These are phyloP conservation scores for Rhagium mordax DNA, from an alignment of 2,888 invertebrate species.

Conservation along the genomic window DNA sequence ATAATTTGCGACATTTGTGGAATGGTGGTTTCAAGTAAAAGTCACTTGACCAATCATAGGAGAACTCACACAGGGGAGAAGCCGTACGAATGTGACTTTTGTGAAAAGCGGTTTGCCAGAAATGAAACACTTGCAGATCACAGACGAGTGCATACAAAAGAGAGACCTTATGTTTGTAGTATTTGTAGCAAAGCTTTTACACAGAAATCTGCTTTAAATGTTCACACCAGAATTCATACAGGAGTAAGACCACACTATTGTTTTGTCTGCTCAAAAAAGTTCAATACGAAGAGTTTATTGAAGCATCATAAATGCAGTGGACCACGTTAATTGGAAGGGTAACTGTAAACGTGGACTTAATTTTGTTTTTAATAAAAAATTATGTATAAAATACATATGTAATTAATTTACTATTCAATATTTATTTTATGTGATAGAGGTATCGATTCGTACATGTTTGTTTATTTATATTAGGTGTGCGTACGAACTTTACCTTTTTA, in stretches of 20 bases:
- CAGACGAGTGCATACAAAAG: conserved; percentile 72
- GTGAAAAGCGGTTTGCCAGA: conserved; percentile 41
- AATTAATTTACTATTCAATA: not conserved
- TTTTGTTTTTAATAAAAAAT: not conserved
- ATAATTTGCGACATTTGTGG: conserved; percentile 65
- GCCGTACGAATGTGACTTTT: conserved; percentile 44
- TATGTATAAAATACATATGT: not conserved
- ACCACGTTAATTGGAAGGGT: not conserved
- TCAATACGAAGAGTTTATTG: conserved; percentile 54
- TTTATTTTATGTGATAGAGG: not conserved
- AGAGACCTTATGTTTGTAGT: conserved; percentile 62
- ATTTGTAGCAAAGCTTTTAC: conserved; percentile 71
- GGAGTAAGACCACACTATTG: conserved; percentile 45
- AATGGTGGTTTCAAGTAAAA: conserved; percentile 44
- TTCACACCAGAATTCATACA: conserved; percentile 34
- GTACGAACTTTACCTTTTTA: too few species aligned
- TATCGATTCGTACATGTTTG: too few species aligned
- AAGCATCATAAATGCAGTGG: conserved; percentile 55
- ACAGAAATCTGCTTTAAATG: conserved; percentile 69
- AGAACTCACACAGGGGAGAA: conserved; percentile 46
- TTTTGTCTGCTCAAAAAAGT: conserved; percentile 48
- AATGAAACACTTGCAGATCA: conserved; percentile 51
- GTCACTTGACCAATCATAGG: conserved; percentile 38
- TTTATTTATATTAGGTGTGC: too few species aligned
- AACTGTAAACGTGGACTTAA: too few species aligned